Percentiles rank a stretch among this genome's conserved stretches.
These are phyloP conservation scores for Lapara coniferarum DNA, from an alignment of 2,888 invertebrate species.

Conservation along the genomic window DNA sequence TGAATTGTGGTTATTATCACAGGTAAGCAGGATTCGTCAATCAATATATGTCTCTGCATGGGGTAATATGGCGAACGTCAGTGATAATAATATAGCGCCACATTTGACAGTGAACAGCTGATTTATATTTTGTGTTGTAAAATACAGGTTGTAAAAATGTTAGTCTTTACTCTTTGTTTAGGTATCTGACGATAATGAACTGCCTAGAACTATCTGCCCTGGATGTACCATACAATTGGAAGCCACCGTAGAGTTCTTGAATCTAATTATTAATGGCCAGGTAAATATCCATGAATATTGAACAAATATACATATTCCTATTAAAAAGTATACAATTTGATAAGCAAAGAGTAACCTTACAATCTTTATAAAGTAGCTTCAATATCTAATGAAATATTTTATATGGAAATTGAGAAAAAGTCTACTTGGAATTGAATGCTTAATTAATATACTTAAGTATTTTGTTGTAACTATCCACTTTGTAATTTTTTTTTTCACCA, in stretches of 20 bases:
- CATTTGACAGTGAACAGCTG: conserved; percentile 36
- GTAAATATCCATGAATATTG: conserved; percentile 43
- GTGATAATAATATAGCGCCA: conserved; percentile 22
- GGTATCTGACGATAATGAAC: conserved; percentile 87
- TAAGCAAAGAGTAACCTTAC: background rate
- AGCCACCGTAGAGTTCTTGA: conserved; percentile 89
- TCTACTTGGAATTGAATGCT: no score
- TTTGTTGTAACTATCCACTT: no score
- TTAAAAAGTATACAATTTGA: background rate
- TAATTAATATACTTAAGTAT: no score
- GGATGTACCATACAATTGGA: conserved; percentile 90
- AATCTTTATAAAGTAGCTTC: background rate
- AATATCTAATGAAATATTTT: no score
- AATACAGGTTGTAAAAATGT: background rate
- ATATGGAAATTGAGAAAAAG: no score
- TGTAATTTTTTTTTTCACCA: no score
- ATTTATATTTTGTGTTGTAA: conserved; percentile 23
- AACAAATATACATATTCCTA: background rate
- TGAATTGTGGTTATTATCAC: background rate
- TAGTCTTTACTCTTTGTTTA: conserved; percentile 51
- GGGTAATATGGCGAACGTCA: conserved; percentile 18
- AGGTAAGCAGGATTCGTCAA: background rate
- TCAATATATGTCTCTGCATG: background rate
- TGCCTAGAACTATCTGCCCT: conserved; percentile 89
- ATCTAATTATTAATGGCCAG: conserved; percentile 88